These are phyloP conservation scores for Callipepla squamata DNA, from an alignment of 2,113 vertebrate genomes.

Conservation along the genomic window DNA sequence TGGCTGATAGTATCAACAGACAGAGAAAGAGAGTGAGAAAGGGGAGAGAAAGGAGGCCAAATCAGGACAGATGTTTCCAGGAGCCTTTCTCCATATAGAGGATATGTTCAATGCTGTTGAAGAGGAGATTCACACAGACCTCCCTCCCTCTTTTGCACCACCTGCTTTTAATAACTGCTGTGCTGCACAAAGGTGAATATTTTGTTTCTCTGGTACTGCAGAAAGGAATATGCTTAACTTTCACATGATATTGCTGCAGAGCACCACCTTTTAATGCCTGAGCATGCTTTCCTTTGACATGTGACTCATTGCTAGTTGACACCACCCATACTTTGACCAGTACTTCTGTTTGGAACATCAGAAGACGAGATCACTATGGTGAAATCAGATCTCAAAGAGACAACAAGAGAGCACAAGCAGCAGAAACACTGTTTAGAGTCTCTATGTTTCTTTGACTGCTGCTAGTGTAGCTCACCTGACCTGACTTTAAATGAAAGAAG, in stretches of 20 bases:
- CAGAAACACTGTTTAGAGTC: background rate
- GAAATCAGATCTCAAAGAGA: background rate
- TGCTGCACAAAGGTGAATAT: background rate
- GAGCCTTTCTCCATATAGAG: background rate
- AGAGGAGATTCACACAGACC: background rate
- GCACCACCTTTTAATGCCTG: background rate
- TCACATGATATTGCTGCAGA: background rate
- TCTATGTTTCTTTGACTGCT: background rate
- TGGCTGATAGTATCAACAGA: rapidly evolving
- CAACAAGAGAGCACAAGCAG: background rate
- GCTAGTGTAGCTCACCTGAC: background rate
- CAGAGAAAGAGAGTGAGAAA: background rate
- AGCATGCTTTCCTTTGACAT: background rate
- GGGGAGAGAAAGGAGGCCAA: background rate
- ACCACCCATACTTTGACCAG: background rate
- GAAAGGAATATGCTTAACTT: background rate
- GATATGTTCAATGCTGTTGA: background rate
- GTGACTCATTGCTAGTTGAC: background rate
- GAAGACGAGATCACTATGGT: background rate
- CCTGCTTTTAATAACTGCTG: background rate
- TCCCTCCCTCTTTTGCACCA: background rate
- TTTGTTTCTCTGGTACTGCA: background rate
- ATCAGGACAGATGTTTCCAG: background rate
- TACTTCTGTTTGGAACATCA: background rate
- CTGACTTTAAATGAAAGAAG: background rate